Conservation (phyloP, 2,113 vertebrate genomes). For the Ctenodactylus gundi region DNA sequence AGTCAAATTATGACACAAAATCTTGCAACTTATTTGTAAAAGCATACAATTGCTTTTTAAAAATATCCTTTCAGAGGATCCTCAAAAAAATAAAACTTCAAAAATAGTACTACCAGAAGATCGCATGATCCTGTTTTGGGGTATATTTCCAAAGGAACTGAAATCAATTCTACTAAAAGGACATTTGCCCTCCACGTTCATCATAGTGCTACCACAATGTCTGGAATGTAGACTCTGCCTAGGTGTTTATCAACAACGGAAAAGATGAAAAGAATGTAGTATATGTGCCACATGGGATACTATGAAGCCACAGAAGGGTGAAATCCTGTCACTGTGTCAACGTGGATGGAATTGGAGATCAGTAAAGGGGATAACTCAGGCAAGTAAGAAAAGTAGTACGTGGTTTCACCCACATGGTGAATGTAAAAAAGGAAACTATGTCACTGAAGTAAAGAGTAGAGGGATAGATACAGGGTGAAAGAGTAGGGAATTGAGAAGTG, state of each 20-base stretch:
- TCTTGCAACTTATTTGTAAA: not conserved
- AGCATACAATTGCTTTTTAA: not conserved
- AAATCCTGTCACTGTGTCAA: not conserved
- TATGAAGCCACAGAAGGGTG: too few species aligned
- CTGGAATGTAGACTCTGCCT: not conserved
- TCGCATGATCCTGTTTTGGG: not conserved
- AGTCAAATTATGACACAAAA: not conserved
- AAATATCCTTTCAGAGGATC: too few species aligned
- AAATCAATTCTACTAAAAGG: not conserved
- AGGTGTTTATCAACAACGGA: too few species aligned
- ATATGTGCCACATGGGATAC: not conserved
- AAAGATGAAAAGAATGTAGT: too few species aligned
- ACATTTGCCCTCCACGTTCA: not conserved
- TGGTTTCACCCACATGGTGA: not conserved
- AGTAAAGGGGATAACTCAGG: not conserved
- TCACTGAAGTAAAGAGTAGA: not conserved
- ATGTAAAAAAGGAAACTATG: not conserved
- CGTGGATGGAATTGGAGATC: not conserved
- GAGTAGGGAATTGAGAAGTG: not conserved
- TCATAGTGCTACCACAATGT: too few species aligned
- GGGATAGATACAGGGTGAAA: rapidly evolving
- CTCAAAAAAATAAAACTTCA: not conserved
- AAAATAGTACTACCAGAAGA: not conserved
- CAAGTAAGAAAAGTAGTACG: not conserved
- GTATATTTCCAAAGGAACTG: not conserved